A percentile compares a stretch with the other conserved stretches of the same genome.
phyloP scores from a whole-genome alignment of 2,888 invertebrate species.

The Nomada lathburiana region DNA sequence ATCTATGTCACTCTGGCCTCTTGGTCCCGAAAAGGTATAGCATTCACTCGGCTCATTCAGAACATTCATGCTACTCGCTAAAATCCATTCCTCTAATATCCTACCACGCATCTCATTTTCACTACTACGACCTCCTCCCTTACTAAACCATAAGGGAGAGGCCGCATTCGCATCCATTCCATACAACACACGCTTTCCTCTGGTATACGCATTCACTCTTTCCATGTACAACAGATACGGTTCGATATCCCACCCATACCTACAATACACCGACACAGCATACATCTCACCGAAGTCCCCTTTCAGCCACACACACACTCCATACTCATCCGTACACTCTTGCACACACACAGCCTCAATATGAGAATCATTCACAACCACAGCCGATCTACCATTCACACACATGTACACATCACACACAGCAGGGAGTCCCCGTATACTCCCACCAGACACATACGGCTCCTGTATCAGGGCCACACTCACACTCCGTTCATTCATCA shows the following conservation, averaged over 20 bases:
- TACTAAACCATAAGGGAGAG: conserved; percentile 59
- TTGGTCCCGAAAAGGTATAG: background rate
- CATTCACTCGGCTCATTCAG: conserved; percentile 23
- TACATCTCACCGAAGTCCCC: conserved; percentile 34
- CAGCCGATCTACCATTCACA: conserved; percentile 19
- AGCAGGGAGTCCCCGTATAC: conserved; percentile 5
- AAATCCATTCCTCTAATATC: background rate
- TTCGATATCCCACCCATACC: conserved; percentile 17
- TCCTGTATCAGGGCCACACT: too few species aligned
- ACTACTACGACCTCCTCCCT: background rate
- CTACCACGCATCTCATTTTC: conserved; percentile 18
- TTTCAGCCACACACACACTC: conserved; percentile 57
- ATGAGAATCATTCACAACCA: conserved; percentile 35
- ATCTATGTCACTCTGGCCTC: conserved; percentile 34
- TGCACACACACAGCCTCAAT: conserved; percentile 34
- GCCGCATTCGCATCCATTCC: conserved; percentile 69
- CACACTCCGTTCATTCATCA: too few species aligned
- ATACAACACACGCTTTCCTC: conserved; percentile 28
- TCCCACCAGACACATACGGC: conserved; percentile 3
- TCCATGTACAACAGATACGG: conserved; percentile 26
- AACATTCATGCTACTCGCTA: conserved; percentile 4
- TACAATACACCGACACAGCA: conserved; percentile 50
- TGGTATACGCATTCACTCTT: background rate
- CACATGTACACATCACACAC: background rate
- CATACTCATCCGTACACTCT: conserved; percentile 22